Evolutionary conservation across 1,140 invertebrate genomes (phyloP).

Genomic region (Drosophila truncata): DNA sequence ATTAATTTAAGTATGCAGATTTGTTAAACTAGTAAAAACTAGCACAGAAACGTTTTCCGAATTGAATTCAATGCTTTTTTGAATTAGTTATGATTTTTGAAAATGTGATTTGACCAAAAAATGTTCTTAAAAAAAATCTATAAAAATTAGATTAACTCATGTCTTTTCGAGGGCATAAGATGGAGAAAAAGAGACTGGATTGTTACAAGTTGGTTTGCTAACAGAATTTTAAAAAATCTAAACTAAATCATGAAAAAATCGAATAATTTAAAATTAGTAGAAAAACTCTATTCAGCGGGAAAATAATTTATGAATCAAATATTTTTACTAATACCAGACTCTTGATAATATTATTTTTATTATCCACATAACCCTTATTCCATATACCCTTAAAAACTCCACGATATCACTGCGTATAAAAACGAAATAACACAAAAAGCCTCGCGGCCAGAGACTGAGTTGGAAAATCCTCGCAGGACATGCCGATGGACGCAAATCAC

Average conservation of each 20-base stretch:
- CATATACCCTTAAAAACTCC: background rate
- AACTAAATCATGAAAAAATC: no score
- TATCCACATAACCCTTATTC: background rate
- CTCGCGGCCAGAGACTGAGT: slow-evolving; percentile 8
- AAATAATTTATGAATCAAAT: no score
- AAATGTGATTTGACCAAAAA: background rate
- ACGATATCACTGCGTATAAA: background rate
- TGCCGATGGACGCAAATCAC: slow-evolving; percentile 76
- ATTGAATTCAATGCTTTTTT: background rate
- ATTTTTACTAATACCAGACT: no score
- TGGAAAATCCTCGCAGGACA: slow-evolving; percentile 53
- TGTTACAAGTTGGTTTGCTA: no score
- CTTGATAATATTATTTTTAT: no score
- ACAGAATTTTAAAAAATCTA: no score
- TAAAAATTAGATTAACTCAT: no score
- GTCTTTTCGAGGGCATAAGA: no score
- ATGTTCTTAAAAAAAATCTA: background rate
- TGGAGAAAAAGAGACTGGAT: no score
- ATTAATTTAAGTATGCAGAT: no score
- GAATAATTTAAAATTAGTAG: no score
- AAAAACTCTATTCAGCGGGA: no score
- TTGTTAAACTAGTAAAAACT: background rate
- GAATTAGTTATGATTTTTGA: background rate
- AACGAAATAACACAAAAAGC: slow-evolving; percentile 29
- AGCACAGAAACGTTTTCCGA: background rate